Percentiles rank a stretch among this genome's conserved stretches.
Conservation (phyloP, 1,140 invertebrate species). For the Lerema accius region DNA sequence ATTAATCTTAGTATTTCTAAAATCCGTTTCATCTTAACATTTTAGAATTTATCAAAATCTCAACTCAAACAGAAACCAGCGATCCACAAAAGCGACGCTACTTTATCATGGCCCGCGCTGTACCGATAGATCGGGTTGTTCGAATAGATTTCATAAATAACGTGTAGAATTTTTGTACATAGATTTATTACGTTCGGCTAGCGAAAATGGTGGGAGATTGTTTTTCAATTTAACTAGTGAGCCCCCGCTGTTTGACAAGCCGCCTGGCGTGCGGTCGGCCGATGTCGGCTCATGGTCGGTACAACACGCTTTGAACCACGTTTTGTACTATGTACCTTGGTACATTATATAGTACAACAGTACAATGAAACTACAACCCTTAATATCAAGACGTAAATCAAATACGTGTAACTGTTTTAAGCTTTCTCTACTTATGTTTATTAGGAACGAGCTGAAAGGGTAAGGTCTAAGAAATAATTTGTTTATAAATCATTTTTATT, state of each 20-base stretch:
- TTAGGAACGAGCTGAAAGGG: no score
- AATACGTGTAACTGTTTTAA: no score
- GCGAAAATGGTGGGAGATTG: slow-evolving; percentile 82
- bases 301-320: slow-evolving; percentile 48
- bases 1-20: no score
- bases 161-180: slow-evolving; percentile 82
- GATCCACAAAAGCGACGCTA: slow-evolving; percentile 7
- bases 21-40: no score
- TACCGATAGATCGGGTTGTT: slow-evolving; percentile 57
- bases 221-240: slow-evolving; percentile 80
- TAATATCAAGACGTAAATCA: no score
- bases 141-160: slow-evolving; percentile 82
- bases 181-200: slow-evolving; percentile 81
- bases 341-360: slow-evolving; percentile 1
- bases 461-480: no score
- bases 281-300: slow-evolving; percentile 44
- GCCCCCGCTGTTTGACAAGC: slow-evolving; percentile 75
- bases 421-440: no score
- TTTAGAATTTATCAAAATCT: neutral
- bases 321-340: slow-evolving; percentile 12
- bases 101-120: slow-evolving; percentile 16
- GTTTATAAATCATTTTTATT: no score
- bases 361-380: no score
- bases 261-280: slow-evolving; percentile 59
- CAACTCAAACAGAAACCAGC: neutral